Conservation (phyloP, 1,140 invertebrate species). For the Rhizoglyphus robini region DNA sequence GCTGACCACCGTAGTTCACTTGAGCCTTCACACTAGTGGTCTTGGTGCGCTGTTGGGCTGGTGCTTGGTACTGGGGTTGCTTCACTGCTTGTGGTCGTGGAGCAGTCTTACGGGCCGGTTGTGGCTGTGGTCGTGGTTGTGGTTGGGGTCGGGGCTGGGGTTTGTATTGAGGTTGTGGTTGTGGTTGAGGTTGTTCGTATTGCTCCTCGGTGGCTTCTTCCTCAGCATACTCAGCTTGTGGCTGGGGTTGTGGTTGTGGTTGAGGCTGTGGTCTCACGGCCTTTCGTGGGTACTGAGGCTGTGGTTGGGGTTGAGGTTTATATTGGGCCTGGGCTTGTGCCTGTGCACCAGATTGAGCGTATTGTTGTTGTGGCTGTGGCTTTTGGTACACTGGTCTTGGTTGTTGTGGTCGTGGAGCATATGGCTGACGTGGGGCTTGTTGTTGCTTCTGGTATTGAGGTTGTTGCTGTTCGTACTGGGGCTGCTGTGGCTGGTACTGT, state of each 20-base stretch:
- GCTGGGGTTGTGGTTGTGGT: neutral
- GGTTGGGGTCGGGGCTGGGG: slow-evolving; percentile 14
- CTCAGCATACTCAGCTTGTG: neutral
- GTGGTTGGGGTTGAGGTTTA: neutral
- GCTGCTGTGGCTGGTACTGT: slow-evolving; percentile 10
- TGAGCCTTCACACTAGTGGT: neutral
- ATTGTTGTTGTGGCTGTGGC: too few species aligned
- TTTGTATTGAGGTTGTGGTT: neutral
- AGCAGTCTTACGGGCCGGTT: neutral
- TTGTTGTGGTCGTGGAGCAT: neutral
- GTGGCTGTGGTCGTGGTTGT: neutral
- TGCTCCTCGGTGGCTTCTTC: neutral
- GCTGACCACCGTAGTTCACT: neutral
- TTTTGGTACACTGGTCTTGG: too few species aligned
- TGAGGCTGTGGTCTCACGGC: slow-evolving; percentile 5
- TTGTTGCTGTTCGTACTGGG: neutral
- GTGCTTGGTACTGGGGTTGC: neutral
- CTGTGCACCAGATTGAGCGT: too few species aligned
- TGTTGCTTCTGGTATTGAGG: slow-evolving; percentile 10
- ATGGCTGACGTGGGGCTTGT: neutral
- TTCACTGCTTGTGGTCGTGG: slow-evolving; percentile 16
- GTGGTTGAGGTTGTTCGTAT: neutral
- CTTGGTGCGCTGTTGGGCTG: neutral
- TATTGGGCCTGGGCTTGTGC: slow-evolving; percentile 1
- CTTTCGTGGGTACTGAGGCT: too few species aligned